phyloP scores from a whole-genome alignment of 2,113 vertebrate species.

The Thamnophis sirtalis region DNA sequence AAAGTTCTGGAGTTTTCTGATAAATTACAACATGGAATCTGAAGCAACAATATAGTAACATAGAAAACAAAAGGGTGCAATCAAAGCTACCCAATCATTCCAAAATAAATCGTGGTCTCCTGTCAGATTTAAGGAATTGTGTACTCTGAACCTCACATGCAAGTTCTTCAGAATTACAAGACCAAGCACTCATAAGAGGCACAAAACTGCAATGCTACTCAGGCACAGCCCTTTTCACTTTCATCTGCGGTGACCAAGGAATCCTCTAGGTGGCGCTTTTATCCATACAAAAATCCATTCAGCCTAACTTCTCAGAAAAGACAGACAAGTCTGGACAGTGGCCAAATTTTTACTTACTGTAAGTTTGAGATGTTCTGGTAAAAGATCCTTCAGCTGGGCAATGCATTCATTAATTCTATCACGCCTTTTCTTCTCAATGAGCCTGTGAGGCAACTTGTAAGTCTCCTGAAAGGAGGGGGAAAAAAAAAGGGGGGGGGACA shows the following conservation, averaged over 20 bases:
- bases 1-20: not conserved
- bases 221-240: not conserved
- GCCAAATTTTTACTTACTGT: constrained; percentile 80
- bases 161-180: not conserved
- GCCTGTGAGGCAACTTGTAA: constrained; percentile 92
- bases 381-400: constrained; percentile 92
- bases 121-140: not conserved
- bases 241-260: not conserved
- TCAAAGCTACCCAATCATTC: not conserved
- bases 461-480: constrained; percentile 84
- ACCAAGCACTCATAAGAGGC: not conserved
- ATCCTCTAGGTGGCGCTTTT: constrained; percentile 24
- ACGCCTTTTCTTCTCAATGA: constrained; percentile 96
- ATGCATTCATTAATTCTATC: constrained; percentile 98
- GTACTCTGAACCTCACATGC: not conserved
- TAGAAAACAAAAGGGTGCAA: rapidly evolving
- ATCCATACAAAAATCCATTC: constrained; percentile 4
- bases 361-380: constrained; percentile 97
- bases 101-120: not conserved
- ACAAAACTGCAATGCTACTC: not conserved
- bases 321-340: constrained; percentile 26
- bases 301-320: constrained; percentile 20
- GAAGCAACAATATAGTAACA: not conserved
- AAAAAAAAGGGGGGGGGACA: not conserved
- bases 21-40: not conserved